Conservation (phyloP, 2,888 invertebrate species). For the Melanostoma mellinum region DNA sequence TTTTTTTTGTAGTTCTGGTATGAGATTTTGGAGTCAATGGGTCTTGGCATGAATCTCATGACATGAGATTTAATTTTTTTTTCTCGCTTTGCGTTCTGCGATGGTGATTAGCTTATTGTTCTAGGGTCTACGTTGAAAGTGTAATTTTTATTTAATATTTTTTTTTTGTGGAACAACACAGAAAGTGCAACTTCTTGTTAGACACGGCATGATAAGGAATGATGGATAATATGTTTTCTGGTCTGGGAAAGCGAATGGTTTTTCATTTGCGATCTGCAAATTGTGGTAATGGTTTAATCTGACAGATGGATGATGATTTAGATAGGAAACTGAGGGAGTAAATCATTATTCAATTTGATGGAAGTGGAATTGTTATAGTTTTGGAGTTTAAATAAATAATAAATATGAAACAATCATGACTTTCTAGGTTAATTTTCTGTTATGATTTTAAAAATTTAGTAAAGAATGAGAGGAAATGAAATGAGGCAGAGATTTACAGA, state of each 20-base stretch:
- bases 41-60: conserved; percentile 64
- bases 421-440: not conserved
- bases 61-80: conserved; percentile 43
- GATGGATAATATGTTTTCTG: conserved; percentile 21
- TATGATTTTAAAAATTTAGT: too few relatives aligned
- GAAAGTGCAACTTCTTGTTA: conserved; percentile 66
- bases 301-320: conserved; percentile 27
- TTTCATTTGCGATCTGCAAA: conserved; percentile 27
- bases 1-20: conserved; percentile 25
- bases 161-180: conserved; percentile 42
- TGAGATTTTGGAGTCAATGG: conserved; percentile 50
- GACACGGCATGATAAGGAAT: conserved; percentile 15
- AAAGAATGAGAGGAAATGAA: too few relatives aligned
- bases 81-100: conserved; percentile 29
- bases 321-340: conserved; percentile 10
- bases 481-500: too few relatives aligned
- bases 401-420: not conserved
- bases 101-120: conserved; percentile 35
- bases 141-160: conserved; percentile 4
- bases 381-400: not conserved
- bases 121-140: conserved; percentile 39
- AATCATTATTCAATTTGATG: conserved; percentile 41
- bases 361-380: conserved; percentile 21
- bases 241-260: conserved; percentile 43
- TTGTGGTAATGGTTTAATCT: conserved; percentile 52